A percentile compares a stretch with the other conserved stretches of the same genome.
Evolutionary conservation across 2,113 vertebrate genomes (phyloP).

Genomic region (Mystacornis crossleyi): DNA sequence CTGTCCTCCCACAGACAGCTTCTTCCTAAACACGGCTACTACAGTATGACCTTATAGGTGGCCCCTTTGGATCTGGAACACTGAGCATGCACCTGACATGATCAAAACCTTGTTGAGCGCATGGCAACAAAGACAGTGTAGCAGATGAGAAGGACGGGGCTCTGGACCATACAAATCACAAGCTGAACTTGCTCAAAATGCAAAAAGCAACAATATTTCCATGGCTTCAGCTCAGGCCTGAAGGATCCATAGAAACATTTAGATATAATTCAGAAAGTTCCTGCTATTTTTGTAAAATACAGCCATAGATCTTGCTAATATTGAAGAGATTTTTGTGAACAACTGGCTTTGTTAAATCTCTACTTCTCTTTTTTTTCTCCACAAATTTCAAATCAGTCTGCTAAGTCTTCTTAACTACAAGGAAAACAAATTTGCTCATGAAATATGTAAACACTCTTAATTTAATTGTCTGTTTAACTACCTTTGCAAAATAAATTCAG

Average conservation of each 20-base stretch:
- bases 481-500: background rate
- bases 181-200: background rate
- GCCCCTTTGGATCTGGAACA: background rate
- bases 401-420: background rate
- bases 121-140: background rate
- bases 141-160: fast-evolving
- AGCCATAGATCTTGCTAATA: background rate
- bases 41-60: background rate
- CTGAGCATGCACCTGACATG: fast-evolving
- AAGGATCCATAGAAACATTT: background rate
- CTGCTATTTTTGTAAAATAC: background rate
- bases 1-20: background rate
- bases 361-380: background rate
- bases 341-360: background rate
- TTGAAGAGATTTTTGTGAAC: background rate
- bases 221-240: background rate
- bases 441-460: background rate
- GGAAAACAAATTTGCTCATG: background rate
- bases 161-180: background rate
- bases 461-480: background rate
- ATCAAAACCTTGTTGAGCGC: background rate
- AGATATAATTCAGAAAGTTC: background rate
- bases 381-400: background rate
- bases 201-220: background rate
- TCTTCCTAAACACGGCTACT: fast-evolving